Conservation (phyloP, 1,140 invertebrate species). For the Papilio polytes region DNA sequence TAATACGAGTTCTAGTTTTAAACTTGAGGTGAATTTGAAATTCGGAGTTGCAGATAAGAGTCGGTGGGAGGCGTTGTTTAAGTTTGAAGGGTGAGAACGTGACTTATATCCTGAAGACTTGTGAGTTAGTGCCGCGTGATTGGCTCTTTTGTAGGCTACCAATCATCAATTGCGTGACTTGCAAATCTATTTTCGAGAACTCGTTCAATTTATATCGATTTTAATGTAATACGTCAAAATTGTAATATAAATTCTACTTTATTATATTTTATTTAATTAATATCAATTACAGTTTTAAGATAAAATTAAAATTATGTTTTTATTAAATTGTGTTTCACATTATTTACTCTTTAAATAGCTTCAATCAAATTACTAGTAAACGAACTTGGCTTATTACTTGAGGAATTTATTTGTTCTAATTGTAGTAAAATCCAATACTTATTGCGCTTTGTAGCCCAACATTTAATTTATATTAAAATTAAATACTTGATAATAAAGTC, state of each 20-base stretch:
- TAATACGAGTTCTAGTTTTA: neutral
- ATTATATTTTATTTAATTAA: neutral
- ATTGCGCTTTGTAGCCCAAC: neutral
- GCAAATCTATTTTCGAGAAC: neutral
- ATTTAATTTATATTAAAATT: too few relatives aligned
- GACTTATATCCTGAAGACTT: constrained; percentile 29
- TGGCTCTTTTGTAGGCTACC: constrained; percentile 26
- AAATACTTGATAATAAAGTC: neutral
- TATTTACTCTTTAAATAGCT: neutral
- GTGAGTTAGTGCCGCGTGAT: constrained; percentile 28
- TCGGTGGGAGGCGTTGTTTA: constrained; percentile 18
- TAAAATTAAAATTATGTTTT: neutral
- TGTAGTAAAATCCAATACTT: neutral
- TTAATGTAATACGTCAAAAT: neutral
- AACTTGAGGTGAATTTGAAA: constrained; percentile 27
- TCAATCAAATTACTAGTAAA: neutral
- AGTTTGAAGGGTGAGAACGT: constrained; percentile 34
- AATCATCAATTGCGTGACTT: constrained; percentile 25
- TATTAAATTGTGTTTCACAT: neutral
- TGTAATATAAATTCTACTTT: neutral
- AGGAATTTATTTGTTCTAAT: neutral
- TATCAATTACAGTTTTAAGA: neutral
- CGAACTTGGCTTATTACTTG: neutral
- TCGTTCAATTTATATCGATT: neutral
- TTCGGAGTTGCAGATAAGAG: constrained; percentile 26